phyloP scores from a whole-genome alignment of 2,797 vertebrate genomes.

The Euphonia xanthogaster region DNA sequence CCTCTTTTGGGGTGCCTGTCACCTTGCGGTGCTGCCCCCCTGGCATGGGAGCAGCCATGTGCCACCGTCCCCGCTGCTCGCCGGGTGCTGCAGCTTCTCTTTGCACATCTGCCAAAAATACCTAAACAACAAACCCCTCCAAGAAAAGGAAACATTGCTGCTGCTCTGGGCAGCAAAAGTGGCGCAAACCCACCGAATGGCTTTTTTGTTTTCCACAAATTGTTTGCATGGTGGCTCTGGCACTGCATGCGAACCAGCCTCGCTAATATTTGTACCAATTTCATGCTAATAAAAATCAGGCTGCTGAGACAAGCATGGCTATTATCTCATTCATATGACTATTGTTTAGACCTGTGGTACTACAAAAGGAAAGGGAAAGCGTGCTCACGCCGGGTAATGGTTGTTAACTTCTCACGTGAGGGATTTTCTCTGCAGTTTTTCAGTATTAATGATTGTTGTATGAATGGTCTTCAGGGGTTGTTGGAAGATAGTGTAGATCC shows the following conservation, averaged over 20 bases:
- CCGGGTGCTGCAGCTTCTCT: not conserved
- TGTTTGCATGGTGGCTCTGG: constrained; percentile 52
- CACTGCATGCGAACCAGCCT: constrained; percentile 46
- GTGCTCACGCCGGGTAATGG: constrained; percentile 47
- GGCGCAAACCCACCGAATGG: not conserved
- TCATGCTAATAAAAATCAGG: constrained; percentile 77
- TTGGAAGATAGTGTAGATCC: constrained; percentile 26
- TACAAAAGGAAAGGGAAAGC: constrained; percentile 52
- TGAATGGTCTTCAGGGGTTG: constrained; percentile 39
- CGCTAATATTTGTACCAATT: constrained; percentile 78
- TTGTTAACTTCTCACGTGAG: constrained; percentile 71
- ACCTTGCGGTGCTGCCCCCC: not conserved
- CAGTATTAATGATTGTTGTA: constrained; percentile 30
- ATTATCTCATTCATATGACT: constrained; percentile 71
- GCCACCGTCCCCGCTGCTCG: not conserved
- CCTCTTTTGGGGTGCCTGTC: not conserved
- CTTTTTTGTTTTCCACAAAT: constrained; percentile 26
- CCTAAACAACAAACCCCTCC: not conserved
- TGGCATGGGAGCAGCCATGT: not conserved
- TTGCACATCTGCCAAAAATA: not conserved
- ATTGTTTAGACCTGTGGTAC: constrained; percentile 69
- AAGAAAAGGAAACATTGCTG: not conserved
- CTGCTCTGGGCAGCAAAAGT: not conserved
- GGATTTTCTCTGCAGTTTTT: constrained; percentile 60
- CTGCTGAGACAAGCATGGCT: constrained; percentile 73